phyloP scores from a whole-genome alignment of 2,797 vertebrate genomes.

The Thamnophis elegans region DNA sequence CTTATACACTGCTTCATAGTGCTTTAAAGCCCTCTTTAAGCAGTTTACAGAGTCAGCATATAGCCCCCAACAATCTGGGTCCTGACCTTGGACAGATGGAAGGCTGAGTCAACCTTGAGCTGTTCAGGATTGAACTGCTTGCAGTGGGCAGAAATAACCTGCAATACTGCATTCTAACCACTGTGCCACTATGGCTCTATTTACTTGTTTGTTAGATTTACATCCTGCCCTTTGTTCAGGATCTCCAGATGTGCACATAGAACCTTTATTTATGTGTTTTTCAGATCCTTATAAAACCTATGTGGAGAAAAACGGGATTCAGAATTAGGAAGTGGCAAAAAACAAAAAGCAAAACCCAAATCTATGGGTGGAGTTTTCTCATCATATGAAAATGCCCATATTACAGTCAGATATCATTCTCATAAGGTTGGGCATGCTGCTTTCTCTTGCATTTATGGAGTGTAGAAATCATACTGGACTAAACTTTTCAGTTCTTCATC shows the following conservation, averaged over 20 bases:
- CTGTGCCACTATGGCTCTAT: not conserved
- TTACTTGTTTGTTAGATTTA: not conserved
- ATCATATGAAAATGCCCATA: not conserved
- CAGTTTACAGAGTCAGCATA: not conserved
- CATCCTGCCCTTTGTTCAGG: not conserved
- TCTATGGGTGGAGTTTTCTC: not conserved
- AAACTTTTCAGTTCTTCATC: not conserved
- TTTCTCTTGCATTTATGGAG: not conserved
- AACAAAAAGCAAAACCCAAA: not conserved
- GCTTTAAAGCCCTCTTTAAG: not conserved
- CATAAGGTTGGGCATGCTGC: not conserved
- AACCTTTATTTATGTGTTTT: not conserved
- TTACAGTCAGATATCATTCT: not conserved
- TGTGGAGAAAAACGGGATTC: not conserved
- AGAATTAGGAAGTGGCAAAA: not conserved
- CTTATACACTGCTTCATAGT: not conserved
- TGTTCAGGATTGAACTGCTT: not conserved
- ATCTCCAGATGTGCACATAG: not conserved
- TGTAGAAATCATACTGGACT: not conserved
- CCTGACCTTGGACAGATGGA: not conserved
- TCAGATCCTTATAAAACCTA: not conserved
- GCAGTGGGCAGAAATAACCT: not conserved
- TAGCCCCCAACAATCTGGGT: not conserved
- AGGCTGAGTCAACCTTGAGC: not conserved
- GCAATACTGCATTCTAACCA: not conserved